Conservation (phyloP, 2,888 invertebrate genomes). For the Torymus tubicola region DNA sequence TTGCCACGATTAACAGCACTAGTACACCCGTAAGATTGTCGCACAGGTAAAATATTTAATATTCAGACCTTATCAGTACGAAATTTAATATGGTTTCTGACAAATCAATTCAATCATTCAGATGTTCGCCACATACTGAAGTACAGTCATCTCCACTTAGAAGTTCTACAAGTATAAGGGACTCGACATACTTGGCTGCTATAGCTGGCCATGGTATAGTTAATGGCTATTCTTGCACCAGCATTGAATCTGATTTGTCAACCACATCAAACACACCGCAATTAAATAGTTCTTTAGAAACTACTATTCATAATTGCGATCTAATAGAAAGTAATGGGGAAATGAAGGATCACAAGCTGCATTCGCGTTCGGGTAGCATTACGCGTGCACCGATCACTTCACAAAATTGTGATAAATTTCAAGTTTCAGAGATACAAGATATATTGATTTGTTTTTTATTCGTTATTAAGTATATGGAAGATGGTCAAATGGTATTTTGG, state of each 20-base stretch:
- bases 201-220: conserved; percentile 85
- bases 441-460: conserved; percentile 92
- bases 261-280: conserved; percentile 82
- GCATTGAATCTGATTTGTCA: conserved; percentile 86
- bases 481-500: conserved; percentile 92
- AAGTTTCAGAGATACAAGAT: conserved; percentile 89
- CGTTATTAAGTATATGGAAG: conserved; percentile 92
- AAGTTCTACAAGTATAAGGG: conserved; percentile 86
- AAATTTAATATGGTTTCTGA: background rate
- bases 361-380: conserved; percentile 80
- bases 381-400: conserved; percentile 73
- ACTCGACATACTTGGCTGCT: conserved; percentile 85
- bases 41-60: conserved; percentile 64
- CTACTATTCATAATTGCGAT: conserved; percentile 75
- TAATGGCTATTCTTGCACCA: conserved; percentile 86
- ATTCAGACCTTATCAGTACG: background rate
- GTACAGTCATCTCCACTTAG: conserved; percentile 81
- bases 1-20: conserved; percentile 75
- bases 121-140: conserved; percentile 86
- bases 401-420: conserved; percentile 84
- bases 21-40: conserved; percentile 71
- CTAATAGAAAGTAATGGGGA: conserved; percentile 35
- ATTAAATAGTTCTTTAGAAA: conserved; percentile 80
- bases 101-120: conserved; percentile 56
- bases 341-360: conserved; percentile 75